Percentiles rank a stretch among this genome's conserved stretches.
These are phyloP conservation scores for Otolemur crassicaudatus DNA, from an alignment of 2,797 vertebrate genomes.

Conservation along the genomic window DNA sequence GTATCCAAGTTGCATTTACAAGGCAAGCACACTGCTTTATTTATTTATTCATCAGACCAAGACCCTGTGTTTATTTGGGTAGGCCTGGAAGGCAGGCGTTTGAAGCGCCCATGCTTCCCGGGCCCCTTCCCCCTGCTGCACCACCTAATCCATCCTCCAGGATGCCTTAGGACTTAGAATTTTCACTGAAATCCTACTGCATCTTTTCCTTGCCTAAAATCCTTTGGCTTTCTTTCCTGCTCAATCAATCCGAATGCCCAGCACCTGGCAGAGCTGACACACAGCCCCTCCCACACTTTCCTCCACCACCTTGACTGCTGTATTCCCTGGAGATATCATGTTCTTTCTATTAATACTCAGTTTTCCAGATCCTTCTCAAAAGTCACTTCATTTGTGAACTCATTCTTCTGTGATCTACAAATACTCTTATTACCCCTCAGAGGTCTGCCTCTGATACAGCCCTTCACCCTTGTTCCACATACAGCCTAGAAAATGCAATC, in stretches of 20 bases:
- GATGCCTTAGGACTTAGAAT: background rate
- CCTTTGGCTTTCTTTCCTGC: background rate
- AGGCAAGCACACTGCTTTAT: background rate
- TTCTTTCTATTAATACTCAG: background rate
- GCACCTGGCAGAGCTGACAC: background rate
- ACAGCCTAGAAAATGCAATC: background rate
- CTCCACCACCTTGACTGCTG: background rate
- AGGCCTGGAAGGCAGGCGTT: background rate
- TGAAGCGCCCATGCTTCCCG: background rate
- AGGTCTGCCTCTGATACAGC: background rate
- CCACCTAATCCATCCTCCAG: background rate
- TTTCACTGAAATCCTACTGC: background rate
- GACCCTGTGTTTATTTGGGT: background rate
- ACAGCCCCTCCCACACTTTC: background rate
- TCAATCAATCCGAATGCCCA: background rate
- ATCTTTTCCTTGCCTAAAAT: background rate
- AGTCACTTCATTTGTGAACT: background rate
- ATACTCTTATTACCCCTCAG: background rate
- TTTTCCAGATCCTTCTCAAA: slow-evolving; percentile 22
- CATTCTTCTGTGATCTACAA: background rate
- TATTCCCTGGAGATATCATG: background rate
- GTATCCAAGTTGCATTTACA: background rate
- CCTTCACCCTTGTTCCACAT: background rate
- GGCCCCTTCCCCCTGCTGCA: background rate
- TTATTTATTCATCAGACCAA: background rate